Base-by-base conservation (phyloP, 2,888 invertebrate species). In the Erpobdella octoculata region DNA sequence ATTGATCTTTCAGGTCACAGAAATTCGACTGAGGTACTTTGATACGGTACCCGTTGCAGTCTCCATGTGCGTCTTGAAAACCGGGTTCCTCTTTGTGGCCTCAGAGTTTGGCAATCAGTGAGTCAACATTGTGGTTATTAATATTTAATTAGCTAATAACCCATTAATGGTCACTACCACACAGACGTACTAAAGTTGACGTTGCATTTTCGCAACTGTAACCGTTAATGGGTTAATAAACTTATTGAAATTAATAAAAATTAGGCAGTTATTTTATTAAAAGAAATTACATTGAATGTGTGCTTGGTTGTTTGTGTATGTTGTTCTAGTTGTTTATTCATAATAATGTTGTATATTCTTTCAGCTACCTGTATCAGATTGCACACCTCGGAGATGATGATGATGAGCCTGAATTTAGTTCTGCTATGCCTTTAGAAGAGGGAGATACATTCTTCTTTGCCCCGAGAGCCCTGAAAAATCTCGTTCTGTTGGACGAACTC, bases 71-170 rank as follows among this genome's bases (percentile, higher is more conserved):
- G 97, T 99, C 36, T 85, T 99, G 74, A 97, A 97, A 83, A 97
- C 97, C 72, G 98, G 98, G 1, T 99, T 99, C 82, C 85, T 99
- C 25, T 99, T 98, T 85, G 92, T 97, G 12, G 97, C 97, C 0
- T 91, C 93, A 36, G 98, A 99, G 85, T 98, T 97, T 88, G 97
- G 97, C 78, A 98, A 98, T 86, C 98, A 99, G 94, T 96, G 86
- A 91, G 95, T 91, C 6, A 58, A 12, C 5, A 18, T 61, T 62
- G 15, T 18, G 36, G 15, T 31, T 36, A 64, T 5, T 64, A 36
- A 35, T 64, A 35, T 0, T n/a, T 33, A 35, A n/a, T 9, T 21
- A 18, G 21, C 21, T 21, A 21, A 21, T 59, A 59, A 12, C 21
- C 21, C 12, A 12, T 59, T 15, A 59, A 59, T 25, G 9, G n/a